phyloP scores from a whole-genome alignment of 2,797 vertebrate genomes.

The Gambusia yucatana region DNA sequence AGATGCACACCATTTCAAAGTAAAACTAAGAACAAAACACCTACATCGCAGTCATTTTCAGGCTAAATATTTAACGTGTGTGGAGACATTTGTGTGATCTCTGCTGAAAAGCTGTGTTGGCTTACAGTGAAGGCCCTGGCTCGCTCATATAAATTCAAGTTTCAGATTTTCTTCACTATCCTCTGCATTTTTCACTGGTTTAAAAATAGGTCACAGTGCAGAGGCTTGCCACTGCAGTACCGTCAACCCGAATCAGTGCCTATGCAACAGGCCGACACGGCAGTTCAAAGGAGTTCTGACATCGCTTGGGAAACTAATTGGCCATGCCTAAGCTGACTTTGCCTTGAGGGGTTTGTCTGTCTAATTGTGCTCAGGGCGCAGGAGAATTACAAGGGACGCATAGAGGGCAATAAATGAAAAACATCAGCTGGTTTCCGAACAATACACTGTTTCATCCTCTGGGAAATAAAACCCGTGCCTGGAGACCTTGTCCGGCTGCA shows the following conservation, averaged over 20 bases:
- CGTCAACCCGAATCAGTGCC: conserved; percentile 76
- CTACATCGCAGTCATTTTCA: conserved; percentile 15
- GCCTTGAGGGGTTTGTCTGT: conserved; percentile 79
- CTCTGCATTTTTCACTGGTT: conserved; percentile 49
- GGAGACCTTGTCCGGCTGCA: conserved; percentile 60
- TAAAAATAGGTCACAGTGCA: conserved; percentile 82
- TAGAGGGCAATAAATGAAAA: conserved; percentile 77
- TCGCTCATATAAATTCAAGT: conserved; percentile 40
- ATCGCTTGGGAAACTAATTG: conserved; percentile 83
- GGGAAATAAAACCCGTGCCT: conserved; percentile 67
- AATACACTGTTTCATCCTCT: conserved; percentile 65
- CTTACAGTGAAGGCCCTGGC: conserved; percentile 20
- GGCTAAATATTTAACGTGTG: conserved; percentile 10
- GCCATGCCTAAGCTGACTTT: conserved; percentile 79
- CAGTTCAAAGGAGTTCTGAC: conserved; percentile 84
- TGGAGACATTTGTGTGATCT: conserved; percentile 20
- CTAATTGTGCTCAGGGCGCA: conserved; percentile 81
- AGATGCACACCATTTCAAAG: conserved; percentile 9
- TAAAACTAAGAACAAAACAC: conserved; percentile 10
- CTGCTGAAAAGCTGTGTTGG: conserved; percentile 13
- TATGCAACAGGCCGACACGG: conserved; percentile 75
- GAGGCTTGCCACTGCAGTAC: conserved; percentile 74
- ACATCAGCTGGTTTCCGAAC: conserved; percentile 76
- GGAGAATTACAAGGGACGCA: conserved; percentile 72
- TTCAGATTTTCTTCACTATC: conserved; percentile 55